phyloP scores from a whole-genome alignment of 2,797 vertebrate genomes.

The Xerus rutilus region DNA sequence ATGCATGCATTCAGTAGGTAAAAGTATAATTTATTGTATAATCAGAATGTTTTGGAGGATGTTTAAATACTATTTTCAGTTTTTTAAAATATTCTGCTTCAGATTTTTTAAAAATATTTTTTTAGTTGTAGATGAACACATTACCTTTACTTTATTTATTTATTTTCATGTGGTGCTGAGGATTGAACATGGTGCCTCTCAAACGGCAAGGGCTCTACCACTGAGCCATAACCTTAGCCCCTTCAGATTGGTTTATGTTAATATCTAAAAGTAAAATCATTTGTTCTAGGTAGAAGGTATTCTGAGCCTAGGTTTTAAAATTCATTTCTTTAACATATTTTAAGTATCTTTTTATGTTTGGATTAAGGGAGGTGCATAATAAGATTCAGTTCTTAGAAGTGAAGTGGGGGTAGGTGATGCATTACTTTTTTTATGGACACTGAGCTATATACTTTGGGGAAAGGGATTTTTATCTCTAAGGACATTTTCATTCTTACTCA shows the following conservation, averaged over 20 bases:
- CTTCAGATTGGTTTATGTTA: background rate
- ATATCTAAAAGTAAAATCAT: slow-evolving; percentile 1
- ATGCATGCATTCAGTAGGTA: slow-evolving; percentile 17
- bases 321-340: background rate
- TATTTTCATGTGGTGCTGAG: no score
- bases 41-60: background rate
- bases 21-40: background rate
- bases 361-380: background rate
- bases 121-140: no score
- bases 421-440: background rate
- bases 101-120: background rate
- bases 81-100: background rate
- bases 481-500: background rate
- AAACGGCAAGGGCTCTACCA: no score
- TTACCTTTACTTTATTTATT: no score
- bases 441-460: background rate
- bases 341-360: background rate
- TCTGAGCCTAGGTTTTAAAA: background rate
- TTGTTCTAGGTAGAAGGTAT: background rate
- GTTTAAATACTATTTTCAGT: background rate
- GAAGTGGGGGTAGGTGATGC: background rate
- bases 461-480: background rate
- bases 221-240: no score
- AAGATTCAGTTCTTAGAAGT: background rate
- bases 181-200: no score